Evolutionary conservation across 1,140 invertebrate genomes (phyloP), one percentile per base, ranked within the genome.

Genomic region (Heliconius eleuchia): DNA sequence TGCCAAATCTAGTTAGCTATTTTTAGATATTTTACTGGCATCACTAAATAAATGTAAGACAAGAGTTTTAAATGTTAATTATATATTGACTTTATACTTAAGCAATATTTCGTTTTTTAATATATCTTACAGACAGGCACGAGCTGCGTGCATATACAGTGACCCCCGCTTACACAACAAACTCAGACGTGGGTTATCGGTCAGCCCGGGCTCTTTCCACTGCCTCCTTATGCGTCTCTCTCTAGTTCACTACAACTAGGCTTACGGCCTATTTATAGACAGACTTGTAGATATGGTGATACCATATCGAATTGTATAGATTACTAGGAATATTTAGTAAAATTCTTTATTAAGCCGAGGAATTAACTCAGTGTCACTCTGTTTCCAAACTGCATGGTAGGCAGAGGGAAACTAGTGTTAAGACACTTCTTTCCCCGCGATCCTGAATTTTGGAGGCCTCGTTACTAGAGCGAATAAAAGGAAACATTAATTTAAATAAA

Each of bases 201-300:
- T 34, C 73, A 73, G 72, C 76, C 74, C 72, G 74, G 78, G 78
- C 78, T 73, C 71, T 83, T 83, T 83, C 79, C 82, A 81, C 75
- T 80, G 46, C 70, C 77, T 30, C 34, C 73, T 52, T 46, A 79
- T 42, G 71, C 37, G 23, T 34, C 66, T 79, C 37, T 46, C 66
- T 13, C 23, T 66, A 66, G 23, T 66, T 66, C 60, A 76, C 71
- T 23, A 66, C 66, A 72, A 71, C 76, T 60, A 46, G 70, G n/a
- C 70, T 57, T n/a, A 30, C 76, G 74, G 37, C 78, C 78, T 73
- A 80, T 76, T 76, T 75, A 75, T 74, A 70, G 60, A 66, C 11
- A 66, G 9, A 30, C 23, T 27, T 66, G 60, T 30, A 66, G 23
- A 52, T 18, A 60, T 60, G n/a, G 55, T 60, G 55, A 66, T 66